Percentiles rank a stretch among this genome's conserved stretches.
These are phyloP conservation scores for Argya squamiceps DNA, from an alignment of 2,797 vertebrate species.

Conservation along the genomic window DNA sequence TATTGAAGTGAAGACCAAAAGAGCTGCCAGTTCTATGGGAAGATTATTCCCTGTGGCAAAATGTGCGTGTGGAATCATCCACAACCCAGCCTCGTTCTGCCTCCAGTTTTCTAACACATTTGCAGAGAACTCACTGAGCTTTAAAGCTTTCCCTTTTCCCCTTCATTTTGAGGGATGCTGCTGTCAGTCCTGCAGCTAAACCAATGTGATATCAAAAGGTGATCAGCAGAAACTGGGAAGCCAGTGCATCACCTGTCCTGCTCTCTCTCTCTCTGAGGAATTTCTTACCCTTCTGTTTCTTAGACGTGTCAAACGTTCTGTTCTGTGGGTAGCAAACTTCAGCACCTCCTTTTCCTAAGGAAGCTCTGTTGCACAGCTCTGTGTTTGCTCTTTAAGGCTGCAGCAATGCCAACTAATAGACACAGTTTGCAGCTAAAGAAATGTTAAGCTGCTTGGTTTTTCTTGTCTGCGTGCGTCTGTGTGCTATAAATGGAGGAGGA, in stretches of 20 bases:
- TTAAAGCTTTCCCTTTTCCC: neutral
- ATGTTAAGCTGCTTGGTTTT: neutral
- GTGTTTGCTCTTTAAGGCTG: neutral
- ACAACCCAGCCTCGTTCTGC: neutral
- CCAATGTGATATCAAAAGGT: neutral
- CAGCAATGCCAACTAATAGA: neutral
- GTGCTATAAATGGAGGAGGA: neutral
- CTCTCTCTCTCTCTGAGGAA: neutral
- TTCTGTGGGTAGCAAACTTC: neutral
- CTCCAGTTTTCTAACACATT: neutral
- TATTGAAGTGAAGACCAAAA: neutral
- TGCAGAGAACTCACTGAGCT: neutral
- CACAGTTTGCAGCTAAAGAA: neutral
- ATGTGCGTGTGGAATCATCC: neutral
- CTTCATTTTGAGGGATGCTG: neutral
- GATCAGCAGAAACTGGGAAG: neutral
- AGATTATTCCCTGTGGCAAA: conserved; percentile 39
- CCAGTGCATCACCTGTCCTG: neutral
- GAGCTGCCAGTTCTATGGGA: neutral
- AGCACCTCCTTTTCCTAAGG: neutral
- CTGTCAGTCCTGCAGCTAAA: neutral
- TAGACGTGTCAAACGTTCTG: fast-evolving
- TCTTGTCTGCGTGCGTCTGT: neutral
- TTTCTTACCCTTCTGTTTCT: neutral
- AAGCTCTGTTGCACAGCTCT: neutral